These are phyloP conservation scores for Umimayanthus kanabou DNA, from an alignment of 92 coral and sea anemone species.

Conservation along the genomic window DNA sequence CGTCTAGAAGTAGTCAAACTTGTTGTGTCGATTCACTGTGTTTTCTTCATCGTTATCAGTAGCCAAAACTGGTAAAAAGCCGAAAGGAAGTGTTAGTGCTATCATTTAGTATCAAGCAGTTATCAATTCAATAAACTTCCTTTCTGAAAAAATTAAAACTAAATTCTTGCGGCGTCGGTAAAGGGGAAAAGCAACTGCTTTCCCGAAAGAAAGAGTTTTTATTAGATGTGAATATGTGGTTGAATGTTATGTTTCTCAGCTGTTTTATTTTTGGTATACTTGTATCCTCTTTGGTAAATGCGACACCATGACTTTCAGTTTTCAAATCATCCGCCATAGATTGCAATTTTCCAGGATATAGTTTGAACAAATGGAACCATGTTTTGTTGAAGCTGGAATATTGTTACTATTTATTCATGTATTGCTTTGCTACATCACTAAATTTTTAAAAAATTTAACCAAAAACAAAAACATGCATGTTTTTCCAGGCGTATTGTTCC, in stretches of 20 bases:
- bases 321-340: not conserved
- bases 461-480: too few relatives aligned
- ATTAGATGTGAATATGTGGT: not conserved
- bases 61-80: not conserved
- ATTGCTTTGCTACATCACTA: not conserved
- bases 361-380: not conserved
- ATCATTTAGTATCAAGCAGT: not conserved
- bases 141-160: too few relatives aligned
- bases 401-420: too few relatives aligned
- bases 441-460: too few relatives aligned
- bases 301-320: not conserved
- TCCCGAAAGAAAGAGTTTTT: not conserved
- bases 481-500: not conserved
- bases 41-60: not conserved
- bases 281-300: not conserved
- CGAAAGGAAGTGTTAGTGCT: too few relatives aligned
- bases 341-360: not conserved
- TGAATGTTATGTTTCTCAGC: not conserved
- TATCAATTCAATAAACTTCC: too few relatives aligned
- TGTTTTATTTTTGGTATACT: too few relatives aligned
- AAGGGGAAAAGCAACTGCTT: not conserved
- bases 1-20: too few relatives aligned
- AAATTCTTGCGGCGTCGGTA: not conserved
- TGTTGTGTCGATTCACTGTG: not conserved
- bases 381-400: not conserved